These are phyloP conservation scores for Zygaena filipendulae DNA, from an alignment of 2,888 invertebrate species.

Conservation along the genomic window DNA sequence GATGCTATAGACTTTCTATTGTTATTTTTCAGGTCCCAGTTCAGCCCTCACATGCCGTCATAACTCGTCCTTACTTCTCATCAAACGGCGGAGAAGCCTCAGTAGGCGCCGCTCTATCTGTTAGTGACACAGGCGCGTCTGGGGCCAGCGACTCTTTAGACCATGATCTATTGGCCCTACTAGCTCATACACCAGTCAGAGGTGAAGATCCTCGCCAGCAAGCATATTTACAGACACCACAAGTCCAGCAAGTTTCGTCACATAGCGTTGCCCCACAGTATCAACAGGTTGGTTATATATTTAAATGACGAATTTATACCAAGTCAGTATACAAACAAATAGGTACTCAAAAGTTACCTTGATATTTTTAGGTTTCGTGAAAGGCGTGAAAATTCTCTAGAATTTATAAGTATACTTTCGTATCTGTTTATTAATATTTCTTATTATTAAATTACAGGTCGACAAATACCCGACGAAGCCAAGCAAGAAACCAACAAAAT, in stretches of 20 bases:
- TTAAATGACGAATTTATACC: no score
- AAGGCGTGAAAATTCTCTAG: no score
- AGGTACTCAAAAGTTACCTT: no score
- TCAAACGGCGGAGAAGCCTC: conserved; percentile 57
- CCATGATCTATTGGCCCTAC: conserved; percentile 41
- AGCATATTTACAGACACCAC: conserved; percentile 28
- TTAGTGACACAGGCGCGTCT: conserved; percentile 42
- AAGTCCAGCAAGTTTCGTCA: conserved; percentile 18
- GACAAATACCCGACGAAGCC: conserved; percentile 52
- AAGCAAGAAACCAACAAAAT: conserved; percentile 48
- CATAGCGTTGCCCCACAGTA: conserved; percentile 22
- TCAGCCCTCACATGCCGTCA: conserved; percentile 54
- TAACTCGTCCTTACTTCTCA: conserved; percentile 47
- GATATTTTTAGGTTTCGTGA: no score
- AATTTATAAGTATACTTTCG: no score
- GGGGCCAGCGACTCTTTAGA: conserved; percentile 29
- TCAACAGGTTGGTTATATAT: conserved; percentile 25
- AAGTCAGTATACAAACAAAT: no score
- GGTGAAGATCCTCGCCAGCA: conserved; percentile 35
- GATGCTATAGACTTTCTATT: no score
- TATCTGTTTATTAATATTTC: no score
- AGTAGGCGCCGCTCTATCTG: conserved; percentile 55
- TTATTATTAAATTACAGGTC: no score
- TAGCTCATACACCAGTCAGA: conserved; percentile 35
- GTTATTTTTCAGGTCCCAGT: conserved; percentile 37